Base-by-base conservation (phyloP, 2,113 vertebrate genomes). In the Pedetes capensis region DNA sequence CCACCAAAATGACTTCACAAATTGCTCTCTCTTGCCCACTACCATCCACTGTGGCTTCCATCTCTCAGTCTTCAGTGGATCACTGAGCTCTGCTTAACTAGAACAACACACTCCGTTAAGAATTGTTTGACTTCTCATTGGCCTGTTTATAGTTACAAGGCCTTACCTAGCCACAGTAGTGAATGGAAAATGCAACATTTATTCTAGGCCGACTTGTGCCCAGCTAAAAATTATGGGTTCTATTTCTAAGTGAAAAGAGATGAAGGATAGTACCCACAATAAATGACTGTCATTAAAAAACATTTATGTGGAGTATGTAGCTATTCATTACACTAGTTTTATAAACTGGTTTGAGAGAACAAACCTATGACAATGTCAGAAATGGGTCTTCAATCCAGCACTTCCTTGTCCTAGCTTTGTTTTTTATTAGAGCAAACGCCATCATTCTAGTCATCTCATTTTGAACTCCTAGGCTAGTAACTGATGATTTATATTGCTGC, bases 241-340 rank as follows among this genome's bases (percentile, higher is more conserved):
- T 82, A 17, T 95, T 93, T 95, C 90, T 95, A 90, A 91, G 74
- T 18, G 69, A 84, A 93, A 82, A 59, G 84, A 89, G 53, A 66
- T 22, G 18, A 49, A 87, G 39, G 80, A 61, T 72, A 72, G 76
- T 89, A 79, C 61, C 87, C 64, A 90, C 59, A 89, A 68, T 72
- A 92, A 64, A 87, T 63, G 64, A 53, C 55, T 61, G 29, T 90
- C 75, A 90, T 95, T 95, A 89, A 81, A 76, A 88, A 89, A 49
- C 39, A 87, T 66, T 97, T 90, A 59, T 63, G n/a, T 91, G 69
- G 47, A 66, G 37, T 71, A 47, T 76, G 23, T 11, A 80, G 69
- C 59, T 29, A 83, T 17, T 84, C 80, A 64, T 69, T 75, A 75
- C 5, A 61, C 71, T 9, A 63, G 18, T 37, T 72, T 93, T 51